phyloP scores from a whole-genome alignment of 2,113 vertebrate species.

The Oxyruncus cristatus region DNA sequence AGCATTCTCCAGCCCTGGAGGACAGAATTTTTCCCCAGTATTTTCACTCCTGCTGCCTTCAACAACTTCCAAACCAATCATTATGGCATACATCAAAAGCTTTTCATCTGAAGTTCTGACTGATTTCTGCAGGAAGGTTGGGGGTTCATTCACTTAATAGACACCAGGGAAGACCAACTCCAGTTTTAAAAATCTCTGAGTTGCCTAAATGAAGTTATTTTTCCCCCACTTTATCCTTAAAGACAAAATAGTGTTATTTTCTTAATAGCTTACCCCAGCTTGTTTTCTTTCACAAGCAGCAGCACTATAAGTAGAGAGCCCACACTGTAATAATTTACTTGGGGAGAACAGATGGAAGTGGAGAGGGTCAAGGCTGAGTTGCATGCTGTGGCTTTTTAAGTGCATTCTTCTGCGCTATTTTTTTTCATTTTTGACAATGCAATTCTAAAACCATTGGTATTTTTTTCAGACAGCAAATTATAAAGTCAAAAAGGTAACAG shows the following conservation, averaged over 20 bases:
- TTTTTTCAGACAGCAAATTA: conserved; percentile 6
- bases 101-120: conserved; percentile 40
- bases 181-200: conserved; percentile 20
- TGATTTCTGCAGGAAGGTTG: conserved; percentile 12
- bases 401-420: background rate
- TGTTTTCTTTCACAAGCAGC: conserved; percentile 53
- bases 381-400: background rate
- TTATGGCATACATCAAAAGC: conserved; percentile 15
- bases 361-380: conserved; percentile 5
- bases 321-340: conserved; percentile 53
- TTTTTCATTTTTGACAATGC: conserved; percentile 25
- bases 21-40: background rate
- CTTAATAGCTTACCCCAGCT: conserved; percentile 54
- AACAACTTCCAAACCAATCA: conserved; percentile 29
- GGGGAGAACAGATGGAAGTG: conserved; percentile 27
- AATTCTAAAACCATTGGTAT: background rate
- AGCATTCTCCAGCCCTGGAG: background rate
- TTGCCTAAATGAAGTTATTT: conserved; percentile 39
- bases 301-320: conserved; percentile 45
- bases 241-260: conserved; percentile 58
- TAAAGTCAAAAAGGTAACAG: conserved; percentile 40
- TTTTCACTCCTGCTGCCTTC: background rate
- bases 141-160: background rate
- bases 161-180: conserved; percentile 20
- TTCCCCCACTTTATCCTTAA: conserved; percentile 17